Percentiles rank a stretch among this genome's conserved stretches.
Evolutionary conservation across 2,113 vertebrate species (phyloP).

Genomic region (Chaenogobius annularis): DNA sequence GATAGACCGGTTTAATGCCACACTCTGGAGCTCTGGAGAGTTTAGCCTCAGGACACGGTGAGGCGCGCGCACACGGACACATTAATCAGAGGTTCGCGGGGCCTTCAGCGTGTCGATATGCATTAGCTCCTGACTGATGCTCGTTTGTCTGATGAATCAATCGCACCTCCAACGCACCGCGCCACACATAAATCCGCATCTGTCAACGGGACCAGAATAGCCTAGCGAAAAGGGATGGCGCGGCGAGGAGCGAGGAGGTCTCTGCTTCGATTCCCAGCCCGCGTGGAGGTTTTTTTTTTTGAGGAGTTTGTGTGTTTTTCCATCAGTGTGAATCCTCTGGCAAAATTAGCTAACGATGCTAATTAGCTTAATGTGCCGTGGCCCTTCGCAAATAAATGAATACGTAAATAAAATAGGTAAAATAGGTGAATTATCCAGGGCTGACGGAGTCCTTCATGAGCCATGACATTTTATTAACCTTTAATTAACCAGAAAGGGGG

Average conservation of each 20-base stretch:
- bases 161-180: constrained; percentile 65
- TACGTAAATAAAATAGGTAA: too few relatives aligned
- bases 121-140: constrained; percentile 77
- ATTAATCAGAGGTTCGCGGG: constrained; percentile 73
- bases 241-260: background rate
- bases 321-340: too few relatives aligned
- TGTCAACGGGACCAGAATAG: constrained; percentile 53
- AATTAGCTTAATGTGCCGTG: too few relatives aligned
- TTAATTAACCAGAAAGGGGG: too few relatives aligned
- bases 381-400: too few relatives aligned
- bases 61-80: constrained; percentile 52
- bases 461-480: too few relatives aligned
- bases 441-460: too few relatives aligned
- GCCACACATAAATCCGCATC: constrained; percentile 54
- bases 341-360: too few relatives aligned
- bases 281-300: too few relatives aligned
- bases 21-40: constrained; percentile 8
- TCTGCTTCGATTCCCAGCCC: background rate
- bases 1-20: too few relatives aligned
- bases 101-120: constrained; percentile 75
- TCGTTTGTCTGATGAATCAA: constrained; percentile 79
- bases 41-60: constrained; percentile 48
- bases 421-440: too few relatives aligned
- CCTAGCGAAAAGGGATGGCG: background rate
- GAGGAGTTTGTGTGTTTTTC: too few relatives aligned